Conservation (phyloP, 2,888 invertebrate species). For the Perdita meconis region DNA sequence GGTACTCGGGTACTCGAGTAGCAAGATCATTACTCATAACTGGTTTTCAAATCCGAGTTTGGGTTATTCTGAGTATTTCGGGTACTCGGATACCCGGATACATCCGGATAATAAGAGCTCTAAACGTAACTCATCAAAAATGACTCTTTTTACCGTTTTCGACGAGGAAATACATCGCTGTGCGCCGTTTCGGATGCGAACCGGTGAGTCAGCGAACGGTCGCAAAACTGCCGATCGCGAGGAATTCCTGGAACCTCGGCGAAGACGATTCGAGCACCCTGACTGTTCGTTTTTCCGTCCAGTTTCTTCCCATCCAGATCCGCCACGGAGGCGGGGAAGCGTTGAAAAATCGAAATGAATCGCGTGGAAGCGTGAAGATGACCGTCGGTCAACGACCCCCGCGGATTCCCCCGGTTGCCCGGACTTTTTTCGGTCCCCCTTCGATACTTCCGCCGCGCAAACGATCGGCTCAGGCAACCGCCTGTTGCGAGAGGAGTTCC, state of each 20-base stretch:
- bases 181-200: too few species aligned
- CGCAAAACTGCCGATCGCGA: background rate
- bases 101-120: too few species aligned
- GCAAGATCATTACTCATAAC: too few species aligned
- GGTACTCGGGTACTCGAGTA: too few species aligned
- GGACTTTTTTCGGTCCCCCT: background rate
- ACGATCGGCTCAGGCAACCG: conserved; percentile 4
- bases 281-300: conserved; percentile 10
- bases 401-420: conserved; percentile 14
- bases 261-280: too few species aligned
- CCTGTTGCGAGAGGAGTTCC: conserved; percentile 12
- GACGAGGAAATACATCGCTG: too few species aligned
- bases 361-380: conserved; percentile 51
- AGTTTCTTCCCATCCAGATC: conserved; percentile 11
- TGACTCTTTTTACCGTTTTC: too few species aligned
- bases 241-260: background rate
- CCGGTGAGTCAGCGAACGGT: too few species aligned
- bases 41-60: too few species aligned
- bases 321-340: conserved; percentile 16
- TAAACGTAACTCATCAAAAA: too few species aligned
- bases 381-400: conserved; percentile 56
- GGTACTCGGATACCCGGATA: too few species aligned
- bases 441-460: conserved; percentile 33
- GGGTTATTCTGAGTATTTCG: too few species aligned
- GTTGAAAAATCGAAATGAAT: conserved; percentile 59